Percentiles rank a stretch among this genome's conserved stretches.
These are phyloP conservation scores for Cheilosia grossa DNA, from an alignment of 2,888 invertebrate genomes.

Conservation along the genomic window DNA sequence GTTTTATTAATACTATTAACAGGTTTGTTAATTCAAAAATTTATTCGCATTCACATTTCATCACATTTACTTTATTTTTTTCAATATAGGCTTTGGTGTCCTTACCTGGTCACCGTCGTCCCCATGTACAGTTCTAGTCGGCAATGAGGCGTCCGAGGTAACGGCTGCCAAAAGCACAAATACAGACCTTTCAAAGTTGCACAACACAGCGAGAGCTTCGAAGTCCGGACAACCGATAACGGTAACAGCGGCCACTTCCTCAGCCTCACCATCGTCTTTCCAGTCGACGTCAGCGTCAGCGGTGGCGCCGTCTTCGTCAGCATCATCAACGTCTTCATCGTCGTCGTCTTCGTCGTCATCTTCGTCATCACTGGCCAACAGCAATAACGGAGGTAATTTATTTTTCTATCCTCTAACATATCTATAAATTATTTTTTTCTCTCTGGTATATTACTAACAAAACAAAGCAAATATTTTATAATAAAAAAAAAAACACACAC, in stretches of 20 bases:
- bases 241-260: slow-evolving; percentile 81
- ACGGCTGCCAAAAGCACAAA: slow-evolving; percentile 88
- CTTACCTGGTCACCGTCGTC: slow-evolving; percentile 93
- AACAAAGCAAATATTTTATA: slow-evolving; percentile 29
- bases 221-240: slow-evolving; percentile 84
- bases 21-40: slow-evolving; percentile 85
- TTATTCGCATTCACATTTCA: too few species aligned
- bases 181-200: slow-evolving; percentile 88
- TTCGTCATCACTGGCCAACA: slow-evolving; percentile 84
- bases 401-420: neutral
- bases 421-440: slow-evolving; percentile 34
- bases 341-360: slow-evolving; percentile 89
- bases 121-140: slow-evolving; percentile 92
- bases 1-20: slow-evolving; percentile 94
- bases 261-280: slow-evolving; percentile 86
- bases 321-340: slow-evolving; percentile 81
- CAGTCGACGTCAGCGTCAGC: slow-evolving; percentile 87
- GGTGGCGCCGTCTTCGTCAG: slow-evolving; percentile 83
- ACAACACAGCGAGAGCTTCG: slow-evolving; percentile 87
- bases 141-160: slow-evolving; percentile 89
- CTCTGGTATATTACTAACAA: slow-evolving; percentile 56
- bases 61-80: too few species aligned
- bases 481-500: slow-evolving; percentile 35
- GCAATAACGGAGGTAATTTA: slow-evolving; percentile 69
- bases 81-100: slow-evolving; percentile 88